Evolutionary conservation across 2,797 vertebrate genomes (phyloP).

Genomic region (Glyptemys insculpta): DNA sequence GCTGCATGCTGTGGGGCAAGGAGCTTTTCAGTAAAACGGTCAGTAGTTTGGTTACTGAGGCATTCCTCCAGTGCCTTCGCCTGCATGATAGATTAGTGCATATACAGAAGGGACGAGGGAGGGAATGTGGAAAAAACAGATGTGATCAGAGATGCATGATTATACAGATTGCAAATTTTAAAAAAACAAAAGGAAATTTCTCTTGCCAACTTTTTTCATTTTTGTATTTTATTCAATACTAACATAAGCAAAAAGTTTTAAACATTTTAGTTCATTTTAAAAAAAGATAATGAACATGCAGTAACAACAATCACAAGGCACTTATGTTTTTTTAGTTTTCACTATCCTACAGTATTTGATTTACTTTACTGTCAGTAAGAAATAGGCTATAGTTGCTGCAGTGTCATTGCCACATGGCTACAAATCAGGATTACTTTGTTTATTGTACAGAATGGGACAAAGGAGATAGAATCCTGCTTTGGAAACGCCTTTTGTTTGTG

Average conservation of each 20-base stretch:
- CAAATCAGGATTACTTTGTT: not conserved
- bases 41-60: not conserved
- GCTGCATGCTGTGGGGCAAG: not conserved
- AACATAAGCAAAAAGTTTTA: not conserved
- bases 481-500: not conserved
- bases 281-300: not conserved
- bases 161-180: not conserved
- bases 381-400: not conserved
- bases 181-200: not conserved
- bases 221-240: not conserved
- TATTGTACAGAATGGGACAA: not conserved
- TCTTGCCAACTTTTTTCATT: not conserved
- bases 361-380: not conserved
- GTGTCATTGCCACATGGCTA: not conserved
- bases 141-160: not conserved
- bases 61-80: not conserved
- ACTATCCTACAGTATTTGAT: fast-evolving
- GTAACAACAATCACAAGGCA: not conserved
- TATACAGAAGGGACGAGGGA: not conserved
- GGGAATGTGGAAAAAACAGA: not conserved
- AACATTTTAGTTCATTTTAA: not conserved
- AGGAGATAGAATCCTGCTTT: not conserved
- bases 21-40: slow-evolving; percentile 1
- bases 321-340: fast-evolving
- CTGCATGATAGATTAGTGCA: not conserved